Evolutionary conservation across 1,140 invertebrate genomes (phyloP), one percentile per base, ranked within the genome.

Genomic region (Drosophila mauritiana): DNA sequence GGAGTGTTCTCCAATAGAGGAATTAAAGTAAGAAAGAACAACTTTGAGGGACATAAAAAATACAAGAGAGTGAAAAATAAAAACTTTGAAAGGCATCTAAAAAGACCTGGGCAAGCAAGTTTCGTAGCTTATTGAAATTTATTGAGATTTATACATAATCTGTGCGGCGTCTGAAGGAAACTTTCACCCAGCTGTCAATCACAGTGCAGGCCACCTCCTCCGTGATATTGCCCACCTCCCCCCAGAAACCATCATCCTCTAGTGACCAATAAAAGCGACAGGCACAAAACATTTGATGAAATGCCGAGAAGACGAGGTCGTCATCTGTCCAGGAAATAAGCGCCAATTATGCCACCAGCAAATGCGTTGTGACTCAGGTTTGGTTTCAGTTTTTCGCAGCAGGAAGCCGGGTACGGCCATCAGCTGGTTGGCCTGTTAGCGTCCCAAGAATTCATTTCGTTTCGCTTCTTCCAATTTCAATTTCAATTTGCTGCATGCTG

Each of bases 281-380:
- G 70, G 61, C 63, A 68, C 76, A 72, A 86, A 75, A 80, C 76
- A 83, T 86, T 89, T 89, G 83, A 86, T 81, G 84, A 86, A 88
- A 86, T 72, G 69, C 72, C 48, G 75, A 75, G 78, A 88, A 55
- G 65, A 59, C 65, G 46, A 43, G 54, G 61, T 72, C 79, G 67
- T 49, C 86, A 90, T 80, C 88, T 90, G 88, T 80, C 73, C 88
- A 90, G 88, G 88, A 90, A 90, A 90, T 90, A 90, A 91, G 88
- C 88, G 78, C 82, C 88, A 90, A 90, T 90, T 91, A 90, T 90
- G 83, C 88, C 83, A 88, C 88, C 84, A 89, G 83, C 76, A 77
- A 88, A 88, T 88, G 83, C 84, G 83, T 88, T 77, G 68, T 40
- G 45, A 57, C 52, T 65, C 52, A 56, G 61, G 72, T 53, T 59